Base-by-base conservation (phyloP, 2,888 invertebrate species). In the Euclidia mi region DNA sequence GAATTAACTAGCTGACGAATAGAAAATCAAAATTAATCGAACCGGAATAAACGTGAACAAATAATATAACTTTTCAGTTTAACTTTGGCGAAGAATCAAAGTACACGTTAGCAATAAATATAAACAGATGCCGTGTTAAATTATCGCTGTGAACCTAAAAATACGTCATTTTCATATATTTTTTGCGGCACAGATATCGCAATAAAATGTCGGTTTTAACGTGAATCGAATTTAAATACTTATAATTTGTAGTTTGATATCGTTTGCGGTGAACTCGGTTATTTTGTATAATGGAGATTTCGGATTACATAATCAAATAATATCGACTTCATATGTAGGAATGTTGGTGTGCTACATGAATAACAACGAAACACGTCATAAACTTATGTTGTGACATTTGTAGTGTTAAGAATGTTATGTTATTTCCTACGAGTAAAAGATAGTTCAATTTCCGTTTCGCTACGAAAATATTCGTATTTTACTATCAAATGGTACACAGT, bases 391-490 rank as follows among this genome's bases (percentile, higher is more conserved):
- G 7, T 37, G 12, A 50, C 31, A 31, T 37, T 35, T 25, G 34
- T 32, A 4, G 4, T 44, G 34, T 49, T 35, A 9, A 32, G 28
- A 42, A 37, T 20, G 40, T 48, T 38, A 20, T 42, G 41, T 41
- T 29, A 20, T 40, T 18, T 10, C n/a, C n/a, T n/a, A n/a, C n/a
- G n/a, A n/a, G n/a, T 10, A 17, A 9, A 25, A 6, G 63, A 72
- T 72, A 59, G 64, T 64, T 65, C 66, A 65, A 76, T 74, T 78
- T 71, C 64, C 66, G 41, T 50, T 58, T 38, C 15, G 25, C 2
- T 37, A 34, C n/a, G 15, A 37, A 52, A 9, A 43, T n/a, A n/a
- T 52, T 55, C 43, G 42, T 1, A 35, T 42, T 51, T 28, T 44
- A 52, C 34, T 55, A 50, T 49, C 10, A 35, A 68, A 69, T 52